These are phyloP conservation scores for Heloderma charlesbogerti DNA, from an alignment of 2,113 vertebrate genomes.

Conservation along the genomic window DNA sequence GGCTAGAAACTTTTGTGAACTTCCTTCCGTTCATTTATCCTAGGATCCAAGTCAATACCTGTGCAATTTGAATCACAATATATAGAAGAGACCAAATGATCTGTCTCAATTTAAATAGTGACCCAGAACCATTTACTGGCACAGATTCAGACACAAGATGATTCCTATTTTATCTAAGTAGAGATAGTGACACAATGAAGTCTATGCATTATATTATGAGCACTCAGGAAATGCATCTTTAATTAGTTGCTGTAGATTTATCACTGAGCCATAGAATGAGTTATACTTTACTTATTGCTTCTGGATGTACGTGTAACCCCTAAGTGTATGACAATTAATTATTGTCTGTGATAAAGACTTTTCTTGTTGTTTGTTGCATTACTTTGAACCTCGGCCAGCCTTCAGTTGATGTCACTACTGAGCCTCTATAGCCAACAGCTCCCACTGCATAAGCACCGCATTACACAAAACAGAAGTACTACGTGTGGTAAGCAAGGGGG, in stretches of 20 bases:
- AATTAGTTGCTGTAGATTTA: background rate
- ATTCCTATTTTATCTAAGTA: background rate
- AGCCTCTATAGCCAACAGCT: background rate
- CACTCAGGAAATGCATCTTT: background rate
- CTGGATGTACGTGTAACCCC: background rate
- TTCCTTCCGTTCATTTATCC: background rate
- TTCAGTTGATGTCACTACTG: background rate
- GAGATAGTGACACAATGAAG: background rate
- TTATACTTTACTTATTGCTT: background rate
- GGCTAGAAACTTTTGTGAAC: too few relatives aligned
- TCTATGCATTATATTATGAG: background rate
- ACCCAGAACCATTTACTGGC: background rate
- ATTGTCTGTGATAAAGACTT: background rate
- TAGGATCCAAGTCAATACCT: background rate
- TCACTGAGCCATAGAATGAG: background rate
- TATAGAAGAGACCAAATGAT: background rate
- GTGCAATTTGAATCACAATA: background rate
- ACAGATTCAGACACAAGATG: background rate
- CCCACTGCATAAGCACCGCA: too few relatives aligned
- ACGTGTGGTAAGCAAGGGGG: background rate
- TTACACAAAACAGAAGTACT: background rate
- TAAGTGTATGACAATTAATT: background rate
- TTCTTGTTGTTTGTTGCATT: background rate
- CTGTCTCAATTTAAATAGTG: background rate
- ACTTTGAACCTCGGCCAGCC: background rate